Evolutionary conservation across 2,888 invertebrate species (phyloP), one percentile per base, ranked within the genome.

Genomic region (Coelinius sp.): DNA sequence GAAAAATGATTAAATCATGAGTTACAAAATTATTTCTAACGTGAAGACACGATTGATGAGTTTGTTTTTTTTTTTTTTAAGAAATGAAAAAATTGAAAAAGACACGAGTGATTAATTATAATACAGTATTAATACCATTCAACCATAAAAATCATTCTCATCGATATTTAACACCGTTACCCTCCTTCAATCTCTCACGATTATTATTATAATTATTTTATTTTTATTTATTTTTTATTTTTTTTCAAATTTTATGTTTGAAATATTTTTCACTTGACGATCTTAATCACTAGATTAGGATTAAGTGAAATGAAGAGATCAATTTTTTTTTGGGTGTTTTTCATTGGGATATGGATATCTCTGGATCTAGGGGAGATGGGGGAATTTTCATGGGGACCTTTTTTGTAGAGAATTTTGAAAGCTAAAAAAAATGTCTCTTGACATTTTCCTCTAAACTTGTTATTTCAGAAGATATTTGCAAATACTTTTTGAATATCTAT

Each of bases 261-360:
- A 71, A 70, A 71, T 65, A 65, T 75, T 71, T 78, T 76, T 76
- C 75, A 78, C 77, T 59, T 59, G 31, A 59, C 59, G 7, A 14
- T 17, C 59, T 59, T 59, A 59, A 35, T 7, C 35, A 10, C 59
- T 59, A 59, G 17, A 59, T 59, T 59, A 31, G 10, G 59, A 59
- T 59, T 59, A 14, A 59, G 59, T 31, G 35, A 59, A 59, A 59
- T 59, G 59, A 59, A 17, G 59, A 59, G 59, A 59, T 59, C 31
- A 35, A 31, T 59, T 59, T n/a, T 12, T 25, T 12, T 25, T 25
- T n/a, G 24, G 22, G 31, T 27, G 44, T 63, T 24, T 22, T 38
- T 38, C 31, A 20, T 44, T 53, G 10, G 53, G 3, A 53, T 53
- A 31, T n/a, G n/a, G n/a, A n/a, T n/a, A 20, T 49, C 20, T 49